Evolutionary conservation across 2,888 invertebrate species (phyloP), one percentile per base, ranked within the genome.

Genomic region (Leptopilina drosophilae): DNA sequence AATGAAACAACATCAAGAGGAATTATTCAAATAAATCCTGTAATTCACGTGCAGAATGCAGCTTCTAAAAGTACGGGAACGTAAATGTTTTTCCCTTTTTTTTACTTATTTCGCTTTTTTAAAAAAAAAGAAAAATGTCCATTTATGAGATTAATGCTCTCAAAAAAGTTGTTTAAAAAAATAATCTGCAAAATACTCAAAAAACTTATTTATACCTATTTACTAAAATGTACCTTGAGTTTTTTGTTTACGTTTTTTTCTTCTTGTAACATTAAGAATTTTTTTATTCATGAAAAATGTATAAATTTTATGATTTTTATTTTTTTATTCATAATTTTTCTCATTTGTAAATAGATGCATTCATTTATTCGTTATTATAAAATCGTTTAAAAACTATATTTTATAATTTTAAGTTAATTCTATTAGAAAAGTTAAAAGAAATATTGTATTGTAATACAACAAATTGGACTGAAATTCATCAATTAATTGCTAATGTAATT

Each of bases 51-150:
- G 3, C 87, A 89, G 9, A 86, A 88, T 64, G 85, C 85, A 2
- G 86, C 86, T 6, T 86, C 89, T 0, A 89, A 89, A 77, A 88
- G 81, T 62, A 87, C 87, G 4, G 87, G 85, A 33, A 86, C 88
- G 66, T 89, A 87, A 86, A 78, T 56, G n/a, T 33, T 1, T 7
- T 7, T 12, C 6, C 1, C n/a, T 8, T 11, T 49, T 49, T 49
- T 49, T 49, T 42, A 6, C 8, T 8, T 42, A 42, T 33, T 3
- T 7, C 1, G 42, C 49, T 6, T 46, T 46, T 49, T 49, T 49
- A 42, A 42, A 42, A 59, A 15, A 59, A 56, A 33, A 33, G 56
- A 56, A 56, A 59, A 59, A 59, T 20, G 15, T 59, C n/a, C n/a
- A n/a, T 59, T 20, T 20, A 62, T 20, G 62, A 62, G 62, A 62